Conservation (phyloP, 2,888 invertebrate genomes). For the Nemotelus nigrinus region DNA sequence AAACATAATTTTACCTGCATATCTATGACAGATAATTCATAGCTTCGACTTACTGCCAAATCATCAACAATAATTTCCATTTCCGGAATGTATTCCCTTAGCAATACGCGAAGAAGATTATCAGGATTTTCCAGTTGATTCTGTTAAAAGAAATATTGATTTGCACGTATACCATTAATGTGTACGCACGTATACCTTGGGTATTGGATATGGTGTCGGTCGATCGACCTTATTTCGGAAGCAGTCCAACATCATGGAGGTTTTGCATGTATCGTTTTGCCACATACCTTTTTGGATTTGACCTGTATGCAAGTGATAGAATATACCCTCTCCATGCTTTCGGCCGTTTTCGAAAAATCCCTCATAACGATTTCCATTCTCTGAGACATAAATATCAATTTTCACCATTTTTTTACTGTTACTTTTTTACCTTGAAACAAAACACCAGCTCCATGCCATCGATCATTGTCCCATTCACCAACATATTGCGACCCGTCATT, state of each 20-base stretch:
- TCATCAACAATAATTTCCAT: slow-evolving; percentile 49
- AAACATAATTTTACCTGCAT: neutral
- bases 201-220: slow-evolving; percentile 58
- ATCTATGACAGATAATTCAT: neutral
- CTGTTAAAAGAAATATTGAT: slow-evolving; percentile 36
- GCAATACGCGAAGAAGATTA: slow-evolving; percentile 56
- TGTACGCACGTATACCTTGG: slow-evolving; percentile 50
- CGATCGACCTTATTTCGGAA: slow-evolving; percentile 55
- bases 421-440: slow-evolving; percentile 56
- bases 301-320: slow-evolving; percentile 60
- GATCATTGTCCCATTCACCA: slow-evolving; percentile 61
- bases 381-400: slow-evolving; percentile 51
- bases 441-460: slow-evolving; percentile 60
- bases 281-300: slow-evolving; percentile 63
- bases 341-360: slow-evolving; percentile 60
- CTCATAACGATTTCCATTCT: slow-evolving; percentile 62
- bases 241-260: slow-evolving; percentile 60
- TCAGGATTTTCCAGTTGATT: slow-evolving; percentile 57
- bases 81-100: slow-evolving; percentile 55
- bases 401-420: neutral
- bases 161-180: neutral
- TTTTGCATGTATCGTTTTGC: slow-evolving; percentile 58
- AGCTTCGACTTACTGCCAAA: slow-evolving; percentile 53
- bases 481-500: slow-evolving; percentile 58
- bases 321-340: slow-evolving; percentile 63